Conservation (phyloP, 1,140 invertebrate genomes). For the Drosophila tani region DNA sequence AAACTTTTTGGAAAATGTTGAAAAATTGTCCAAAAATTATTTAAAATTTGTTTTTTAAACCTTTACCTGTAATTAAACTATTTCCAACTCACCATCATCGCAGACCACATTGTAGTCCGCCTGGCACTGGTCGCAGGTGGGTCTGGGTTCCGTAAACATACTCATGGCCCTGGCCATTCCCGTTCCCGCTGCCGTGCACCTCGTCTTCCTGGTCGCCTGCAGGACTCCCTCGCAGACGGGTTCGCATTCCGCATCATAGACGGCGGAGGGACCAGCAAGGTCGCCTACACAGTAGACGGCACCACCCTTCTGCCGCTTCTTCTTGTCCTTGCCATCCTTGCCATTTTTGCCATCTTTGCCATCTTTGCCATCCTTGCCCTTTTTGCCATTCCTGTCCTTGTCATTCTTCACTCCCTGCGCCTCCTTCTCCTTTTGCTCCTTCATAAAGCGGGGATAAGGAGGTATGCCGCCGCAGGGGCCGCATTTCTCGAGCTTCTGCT, state of each 20-base stretch:
- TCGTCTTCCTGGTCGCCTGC: constrained; percentile 3
- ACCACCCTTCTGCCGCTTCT: constrained; percentile 54
- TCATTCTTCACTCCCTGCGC: constrained; percentile 16
- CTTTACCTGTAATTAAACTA: not conserved
- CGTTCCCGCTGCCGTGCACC: not conserved
- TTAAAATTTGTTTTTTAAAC: too few species aligned
- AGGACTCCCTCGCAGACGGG: not conserved
- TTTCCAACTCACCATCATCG: constrained; percentile 41
- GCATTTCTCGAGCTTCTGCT: constrained; percentile 55
- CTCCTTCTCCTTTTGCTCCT: constrained; percentile 4
- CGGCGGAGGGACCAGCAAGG: not conserved
- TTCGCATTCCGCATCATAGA: not conserved
- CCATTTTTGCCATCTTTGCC: constrained; percentile 23
- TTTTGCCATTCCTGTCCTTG: not conserved
- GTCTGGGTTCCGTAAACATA: not conserved
- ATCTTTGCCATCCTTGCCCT: constrained; percentile 24
- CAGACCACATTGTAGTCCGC: constrained; percentile 49
- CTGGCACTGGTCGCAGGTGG: not conserved
- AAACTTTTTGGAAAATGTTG: too few species aligned
- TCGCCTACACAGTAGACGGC: not conserved
- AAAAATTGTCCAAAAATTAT: too few species aligned
- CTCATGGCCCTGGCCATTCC: too few species aligned
- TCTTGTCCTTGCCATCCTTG: constrained; percentile 9
- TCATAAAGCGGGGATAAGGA: constrained; percentile 28
- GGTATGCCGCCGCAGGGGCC: constrained; percentile 61